phyloP scores from a whole-genome alignment of 2,888 invertebrate genomes.

The Chaitophorus viminalis region DNA sequence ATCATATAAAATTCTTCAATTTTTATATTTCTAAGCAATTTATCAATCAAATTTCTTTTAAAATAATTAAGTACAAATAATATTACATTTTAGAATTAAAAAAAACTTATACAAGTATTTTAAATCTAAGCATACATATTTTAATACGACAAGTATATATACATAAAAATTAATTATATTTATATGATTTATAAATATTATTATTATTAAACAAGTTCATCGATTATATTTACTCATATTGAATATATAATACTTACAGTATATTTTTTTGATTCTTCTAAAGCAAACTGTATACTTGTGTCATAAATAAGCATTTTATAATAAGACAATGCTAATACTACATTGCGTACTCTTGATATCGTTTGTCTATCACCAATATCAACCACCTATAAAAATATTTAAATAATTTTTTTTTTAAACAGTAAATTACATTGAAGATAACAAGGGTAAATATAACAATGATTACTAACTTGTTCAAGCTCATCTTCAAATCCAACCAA shows the following conservation, averaged over 20 bases:
- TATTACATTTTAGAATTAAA: background rate
- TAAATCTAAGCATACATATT: background rate
- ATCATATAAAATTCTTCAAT: background rate
- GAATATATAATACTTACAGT: conserved; percentile 74
- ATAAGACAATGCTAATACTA: conserved; percentile 85
- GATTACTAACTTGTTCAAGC: conserved; percentile 73
- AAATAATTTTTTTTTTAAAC: background rate
- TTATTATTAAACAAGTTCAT: background rate
- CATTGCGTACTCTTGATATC: conserved; percentile 90
- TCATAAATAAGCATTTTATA: conserved; percentile 92
- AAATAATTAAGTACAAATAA: background rate
- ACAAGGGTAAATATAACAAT: background rate
- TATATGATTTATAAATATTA: background rate
- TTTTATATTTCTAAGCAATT: background rate
- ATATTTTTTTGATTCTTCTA: conserved; percentile 88
- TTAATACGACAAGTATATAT: background rate
- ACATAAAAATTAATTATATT: no score
- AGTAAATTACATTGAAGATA: background rate
- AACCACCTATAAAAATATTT: conserved; percentile 32
- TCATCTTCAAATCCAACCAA: conserved; percentile 83
- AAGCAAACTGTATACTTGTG: conserved; percentile 90
- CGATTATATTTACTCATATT: background rate
- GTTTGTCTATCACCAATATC: conserved; percentile 72
- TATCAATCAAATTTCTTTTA: background rate
- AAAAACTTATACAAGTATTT: background rate